phyloP scores from a whole-genome alignment of 2,797 vertebrate species.

The Xyrichtys novacula region DNA sequence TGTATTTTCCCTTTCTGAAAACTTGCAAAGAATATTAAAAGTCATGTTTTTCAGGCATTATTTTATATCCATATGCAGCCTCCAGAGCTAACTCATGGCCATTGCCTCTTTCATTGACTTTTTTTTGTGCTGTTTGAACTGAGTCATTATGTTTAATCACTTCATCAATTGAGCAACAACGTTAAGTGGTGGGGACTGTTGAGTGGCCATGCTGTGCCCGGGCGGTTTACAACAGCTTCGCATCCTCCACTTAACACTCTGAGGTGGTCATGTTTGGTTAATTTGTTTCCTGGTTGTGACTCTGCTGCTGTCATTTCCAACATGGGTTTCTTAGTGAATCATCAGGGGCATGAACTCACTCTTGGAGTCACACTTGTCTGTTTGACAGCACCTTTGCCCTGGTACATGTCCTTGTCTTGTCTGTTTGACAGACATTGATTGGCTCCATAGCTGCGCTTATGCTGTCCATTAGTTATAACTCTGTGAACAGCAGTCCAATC shows the following conservation, averaged over 20 bases:
- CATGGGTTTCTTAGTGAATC: conserved; percentile 28
- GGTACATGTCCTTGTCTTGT: conserved; percentile 16
- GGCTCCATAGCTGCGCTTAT: conserved; percentile 22
- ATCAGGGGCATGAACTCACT: not conserved
- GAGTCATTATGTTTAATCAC: conserved; percentile 41
- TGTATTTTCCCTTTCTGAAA: conserved; percentile 3
- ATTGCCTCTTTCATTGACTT: conserved; percentile 1
- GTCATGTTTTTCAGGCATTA: conserved; percentile 36
- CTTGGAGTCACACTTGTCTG: conserved; percentile 34
- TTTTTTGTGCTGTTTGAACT: conserved; percentile 18
- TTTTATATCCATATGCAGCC: conserved; percentile 27
- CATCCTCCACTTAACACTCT: conserved; percentile 45
- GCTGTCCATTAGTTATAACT: conserved; percentile 19
- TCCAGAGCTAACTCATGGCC: conserved; percentile 3
- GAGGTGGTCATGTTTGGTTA: conserved; percentile 31
- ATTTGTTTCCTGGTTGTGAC: not conserved
- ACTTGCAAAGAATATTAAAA: no score
- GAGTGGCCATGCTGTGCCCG: conserved; percentile 6
- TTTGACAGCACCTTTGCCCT: conserved; percentile 35
- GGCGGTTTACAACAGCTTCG: conserved; percentile 28
- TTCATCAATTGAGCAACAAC: conserved; percentile 35
- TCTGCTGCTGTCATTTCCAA: conserved; percentile 22
- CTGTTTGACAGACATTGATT: conserved; percentile 24
- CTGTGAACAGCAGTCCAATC: conserved; percentile 19
- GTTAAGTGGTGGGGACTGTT: conserved; percentile 27